These are phyloP conservation scores for Chrysolina americana DNA, from an alignment of 2,888 invertebrate genomes.

Conservation along the genomic window DNA sequence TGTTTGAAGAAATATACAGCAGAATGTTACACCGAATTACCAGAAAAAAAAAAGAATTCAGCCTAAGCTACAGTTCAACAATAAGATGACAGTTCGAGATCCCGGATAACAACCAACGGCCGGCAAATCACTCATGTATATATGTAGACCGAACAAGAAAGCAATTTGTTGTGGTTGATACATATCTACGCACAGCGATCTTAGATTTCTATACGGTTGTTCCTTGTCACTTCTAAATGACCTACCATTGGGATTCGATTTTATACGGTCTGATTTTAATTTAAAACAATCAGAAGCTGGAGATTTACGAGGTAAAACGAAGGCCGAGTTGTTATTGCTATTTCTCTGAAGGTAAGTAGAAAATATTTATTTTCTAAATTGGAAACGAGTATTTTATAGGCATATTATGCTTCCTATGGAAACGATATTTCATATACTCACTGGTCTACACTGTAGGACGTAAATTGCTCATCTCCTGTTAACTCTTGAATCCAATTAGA, in stretches of 20 bases:
- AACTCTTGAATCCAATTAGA: too few relatives aligned
- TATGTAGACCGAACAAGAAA: conserved; percentile 58
- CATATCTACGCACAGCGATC: conserved; percentile 54
- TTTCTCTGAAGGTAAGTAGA: conserved; percentile 14
- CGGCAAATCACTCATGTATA: conserved; percentile 58
- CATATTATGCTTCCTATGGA: conserved; percentile 6
- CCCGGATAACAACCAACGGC: conserved; percentile 49
- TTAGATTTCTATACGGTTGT: conserved; percentile 34
- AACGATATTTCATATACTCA: conserved; percentile 1
- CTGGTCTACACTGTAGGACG: not conserved
- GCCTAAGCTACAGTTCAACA: conserved; percentile 11
- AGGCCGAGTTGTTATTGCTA: conserved; percentile 18
- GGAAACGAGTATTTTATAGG: conserved; percentile 8
- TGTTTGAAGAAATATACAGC: too few relatives aligned
- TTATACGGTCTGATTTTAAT: conserved; percentile 25
- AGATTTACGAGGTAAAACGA: conserved; percentile 17
- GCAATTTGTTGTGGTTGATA: conserved; percentile 62
- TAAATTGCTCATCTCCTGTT: too few relatives aligned
- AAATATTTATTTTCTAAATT: conserved; percentile 12
- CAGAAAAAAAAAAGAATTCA: not conserved
- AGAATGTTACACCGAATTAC: not conserved
- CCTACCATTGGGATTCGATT: conserved; percentile 35
- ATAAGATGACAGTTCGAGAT: conserved; percentile 48
- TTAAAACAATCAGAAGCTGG: conserved; percentile 30
- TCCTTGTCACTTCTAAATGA: conserved; percentile 30